Base-by-base conservation (phyloP, 2,888 invertebrate species). In the Idaea biselata region DNA sequence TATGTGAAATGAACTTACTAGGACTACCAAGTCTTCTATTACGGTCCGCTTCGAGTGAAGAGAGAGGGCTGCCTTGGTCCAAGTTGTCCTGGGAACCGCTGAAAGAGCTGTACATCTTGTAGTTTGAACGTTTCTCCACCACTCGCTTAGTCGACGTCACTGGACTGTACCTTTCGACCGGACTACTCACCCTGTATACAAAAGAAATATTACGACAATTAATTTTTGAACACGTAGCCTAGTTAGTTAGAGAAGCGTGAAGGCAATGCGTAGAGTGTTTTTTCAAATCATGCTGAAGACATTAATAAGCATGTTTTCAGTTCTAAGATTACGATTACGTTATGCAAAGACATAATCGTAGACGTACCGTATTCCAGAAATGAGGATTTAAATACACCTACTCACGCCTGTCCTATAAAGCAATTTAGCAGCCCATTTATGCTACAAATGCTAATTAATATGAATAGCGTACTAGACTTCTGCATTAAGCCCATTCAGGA, bases 11-110 rank as follows among this genome's bases (percentile, higher is more conserved):
- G 3, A 6, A 79, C 86, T 79, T 75, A 93, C 92, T 83, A 57
- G 93, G 92, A 69, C 91, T 92, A 16, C 89, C 91, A 67, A 91
- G 86, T 77, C 90, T 82, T 64, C 81, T 83, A 0, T 80, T 77
- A 55, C 84, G 80, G 64, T 92, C 91, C 6, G 82, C 78, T 69
- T 92, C 92, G 0, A 91, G 78, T 0, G 91, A 91, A 6, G 91
- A 87, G 58, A 86, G 81, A 14, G 91, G 91, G 68, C 88, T 88
- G 68, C 75, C 78, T 65, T 90, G 87, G 66, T 91, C 91, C 58
- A 91, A 76, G 70, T 92, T 89, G 65, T 93, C 92, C 66, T 91
- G 90, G 0, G 91, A 91, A 0, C 89, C 91, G 59, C 86, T 86
- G 75, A 82, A 90, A 0, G 91, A 89, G 67, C 88, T 89, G 74